phyloP scores from a whole-genome alignment of 2,113 vertebrate species.

The Ophthalmolycus amberensis region DNA sequence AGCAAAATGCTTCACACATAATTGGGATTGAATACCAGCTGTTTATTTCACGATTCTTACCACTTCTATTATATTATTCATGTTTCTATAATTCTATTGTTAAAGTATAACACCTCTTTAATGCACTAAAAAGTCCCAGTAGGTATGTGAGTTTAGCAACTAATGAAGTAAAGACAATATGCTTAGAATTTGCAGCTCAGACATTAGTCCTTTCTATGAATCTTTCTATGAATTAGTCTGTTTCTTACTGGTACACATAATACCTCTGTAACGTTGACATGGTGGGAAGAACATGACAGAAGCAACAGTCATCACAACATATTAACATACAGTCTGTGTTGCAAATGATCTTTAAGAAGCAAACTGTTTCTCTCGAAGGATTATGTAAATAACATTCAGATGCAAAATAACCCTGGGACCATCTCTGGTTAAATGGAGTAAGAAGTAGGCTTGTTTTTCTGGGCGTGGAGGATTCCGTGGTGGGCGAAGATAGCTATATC shows the following conservation, averaged over 20 bases:
- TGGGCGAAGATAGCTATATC: constrained; percentile 53
- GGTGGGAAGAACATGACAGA: neutral
- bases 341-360: constrained; percentile 17
- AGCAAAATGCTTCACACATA: constrained; percentile 10
- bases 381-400: constrained; percentile 49
- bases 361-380: constrained; percentile 18
- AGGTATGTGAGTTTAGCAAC: constrained; percentile 19
- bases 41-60: constrained; percentile 36
- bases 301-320: neutral
- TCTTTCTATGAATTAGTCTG: neutral
- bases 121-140: neutral
- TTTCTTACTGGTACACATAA: neutral
- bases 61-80: constrained; percentile 15
- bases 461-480: constrained; percentile 24
- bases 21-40: constrained; percentile 40
- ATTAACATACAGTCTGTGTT: constrained; percentile 1
- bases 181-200: neutral
- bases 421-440: constrained; percentile 39
- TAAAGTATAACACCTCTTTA: constrained; percentile 15
- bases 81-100: constrained; percentile 35
- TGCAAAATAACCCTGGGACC: constrained; percentile 23
- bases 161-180: constrained; percentile 23
- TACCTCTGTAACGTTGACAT: neutral
- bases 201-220: neutral
- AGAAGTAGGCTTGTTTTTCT: constrained; percentile 20